Percentiles rank a stretch among this genome's conserved stretches.
phyloP scores from a whole-genome alignment of 2,113 vertebrate species.

The Pedetes capensis region DNA sequence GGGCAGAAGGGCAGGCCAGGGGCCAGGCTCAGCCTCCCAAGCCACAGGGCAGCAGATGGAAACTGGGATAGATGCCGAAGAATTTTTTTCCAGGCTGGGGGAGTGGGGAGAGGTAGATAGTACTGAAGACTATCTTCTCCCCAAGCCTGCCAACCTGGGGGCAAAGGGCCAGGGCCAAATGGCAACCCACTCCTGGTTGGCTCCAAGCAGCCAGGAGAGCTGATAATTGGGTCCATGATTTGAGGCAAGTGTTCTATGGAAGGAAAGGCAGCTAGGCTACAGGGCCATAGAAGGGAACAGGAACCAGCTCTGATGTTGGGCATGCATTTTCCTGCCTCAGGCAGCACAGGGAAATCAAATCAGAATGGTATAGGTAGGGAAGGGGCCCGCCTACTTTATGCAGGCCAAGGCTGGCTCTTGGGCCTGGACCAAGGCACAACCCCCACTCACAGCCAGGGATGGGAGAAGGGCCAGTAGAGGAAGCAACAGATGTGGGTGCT shows the following conservation, averaged over 20 bases:
- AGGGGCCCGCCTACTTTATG: neutral
- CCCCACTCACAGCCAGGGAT: neutral
- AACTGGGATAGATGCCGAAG: neutral
- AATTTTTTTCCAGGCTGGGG: neutral
- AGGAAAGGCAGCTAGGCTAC: neutral
- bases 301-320: neutral
- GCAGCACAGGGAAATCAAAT: neutral
- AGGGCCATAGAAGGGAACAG: neutral
- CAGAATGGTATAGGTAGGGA: neutral
- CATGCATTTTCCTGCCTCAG: neutral
- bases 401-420: neutral
- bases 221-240: neutral
- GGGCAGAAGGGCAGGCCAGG: neutral
- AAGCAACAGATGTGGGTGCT: neutral
- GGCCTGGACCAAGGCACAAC: neutral
- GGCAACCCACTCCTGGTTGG: constrained; percentile 18
- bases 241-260: neutral
- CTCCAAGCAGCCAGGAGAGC: neutral
- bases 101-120: neutral
- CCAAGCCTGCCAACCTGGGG: neutral
- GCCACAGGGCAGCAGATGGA: constrained; percentile 43
- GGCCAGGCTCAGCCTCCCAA: neutral
- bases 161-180: constrained; percentile 32
- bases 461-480: neutral
- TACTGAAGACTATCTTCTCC: neutral